phyloP scores from a whole-genome alignment of 1,140 invertebrate species.

The Myzus persicae region DNA sequence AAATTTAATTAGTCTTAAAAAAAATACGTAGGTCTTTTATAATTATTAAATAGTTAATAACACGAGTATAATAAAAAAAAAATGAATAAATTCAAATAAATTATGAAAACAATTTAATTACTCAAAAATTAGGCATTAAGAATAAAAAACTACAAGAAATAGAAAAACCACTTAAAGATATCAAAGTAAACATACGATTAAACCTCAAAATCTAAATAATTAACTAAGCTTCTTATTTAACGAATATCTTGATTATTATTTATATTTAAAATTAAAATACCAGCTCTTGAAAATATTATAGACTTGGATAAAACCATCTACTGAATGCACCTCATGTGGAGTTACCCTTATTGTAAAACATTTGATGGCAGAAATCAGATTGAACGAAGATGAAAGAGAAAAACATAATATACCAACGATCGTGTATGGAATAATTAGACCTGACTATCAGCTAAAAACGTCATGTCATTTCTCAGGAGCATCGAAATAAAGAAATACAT shows the following conservation, averaged over 20 bases:
- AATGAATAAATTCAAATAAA: background rate
- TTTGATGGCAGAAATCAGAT: no score
- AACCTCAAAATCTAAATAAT: slow-evolving; percentile 4
- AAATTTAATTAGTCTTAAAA: no score
- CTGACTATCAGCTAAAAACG: no score
- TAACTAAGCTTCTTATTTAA: background rate
- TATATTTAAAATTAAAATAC: slow-evolving; percentile 8
- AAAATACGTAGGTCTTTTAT: background rate
- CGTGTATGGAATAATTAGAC: no score
- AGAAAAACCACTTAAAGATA: slow-evolving; percentile 5
- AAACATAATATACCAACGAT: no score
- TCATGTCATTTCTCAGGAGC: no score
- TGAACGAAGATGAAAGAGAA: no score
- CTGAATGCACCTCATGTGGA: no score
- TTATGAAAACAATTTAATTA: background rate
- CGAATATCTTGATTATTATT: slow-evolving; percentile 35
- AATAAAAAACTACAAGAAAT: slow-evolving; percentile 13
- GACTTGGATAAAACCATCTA: background rate
- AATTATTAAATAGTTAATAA: slow-evolving; percentile 9
- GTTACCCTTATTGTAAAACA: no score
- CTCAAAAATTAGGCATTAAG: background rate
- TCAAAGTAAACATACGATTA: slow-evolving; percentile 17
- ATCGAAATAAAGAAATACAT: no score
- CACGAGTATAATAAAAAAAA: slow-evolving; percentile 18
- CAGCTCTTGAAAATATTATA: slow-evolving; percentile 35